These are phyloP conservation scores for Pseudopipra pipra DNA, from an alignment of 2,113 vertebrate genomes.

Conservation along the genomic window DNA sequence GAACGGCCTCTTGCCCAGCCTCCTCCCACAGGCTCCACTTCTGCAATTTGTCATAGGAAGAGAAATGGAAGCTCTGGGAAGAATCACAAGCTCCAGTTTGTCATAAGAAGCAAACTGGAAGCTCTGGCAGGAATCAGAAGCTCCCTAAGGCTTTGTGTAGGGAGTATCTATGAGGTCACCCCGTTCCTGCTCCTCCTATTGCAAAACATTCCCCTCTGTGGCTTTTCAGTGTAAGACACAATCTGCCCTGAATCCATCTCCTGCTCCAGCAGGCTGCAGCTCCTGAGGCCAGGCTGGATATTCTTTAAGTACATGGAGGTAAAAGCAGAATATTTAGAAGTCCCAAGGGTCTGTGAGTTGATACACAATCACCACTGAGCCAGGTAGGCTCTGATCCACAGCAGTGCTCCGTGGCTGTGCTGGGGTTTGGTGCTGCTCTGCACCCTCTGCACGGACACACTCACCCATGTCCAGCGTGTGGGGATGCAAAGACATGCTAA, in stretches of 20 bases:
- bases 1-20: neutral
- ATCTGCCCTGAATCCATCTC: neutral
- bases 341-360: neutral
- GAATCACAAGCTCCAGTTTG: neutral
- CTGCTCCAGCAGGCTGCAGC: neutral
- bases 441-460: neutral
- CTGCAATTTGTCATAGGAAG: neutral
- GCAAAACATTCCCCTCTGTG: neutral
- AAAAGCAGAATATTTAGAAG: neutral
- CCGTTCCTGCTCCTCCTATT: neutral
- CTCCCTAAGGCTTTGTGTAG: neutral
- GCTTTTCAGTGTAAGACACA: neutral
- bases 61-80: neutral
- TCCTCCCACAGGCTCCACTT: neutral
- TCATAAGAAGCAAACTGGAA: neutral
- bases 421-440: accelerated
- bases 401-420: neutral
- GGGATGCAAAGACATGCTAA: neutral
- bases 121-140: neutral
- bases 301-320: neutral
- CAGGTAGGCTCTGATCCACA: accelerated
- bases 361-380: accelerated
- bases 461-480: accelerated
- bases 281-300: neutral
- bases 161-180: neutral